A percentile compares a stretch with the other conserved stretches of the same genome.
Evolutionary conservation across 1,140 invertebrate genomes (phyloP).

Genomic region (Coelopa frigida): DNA sequence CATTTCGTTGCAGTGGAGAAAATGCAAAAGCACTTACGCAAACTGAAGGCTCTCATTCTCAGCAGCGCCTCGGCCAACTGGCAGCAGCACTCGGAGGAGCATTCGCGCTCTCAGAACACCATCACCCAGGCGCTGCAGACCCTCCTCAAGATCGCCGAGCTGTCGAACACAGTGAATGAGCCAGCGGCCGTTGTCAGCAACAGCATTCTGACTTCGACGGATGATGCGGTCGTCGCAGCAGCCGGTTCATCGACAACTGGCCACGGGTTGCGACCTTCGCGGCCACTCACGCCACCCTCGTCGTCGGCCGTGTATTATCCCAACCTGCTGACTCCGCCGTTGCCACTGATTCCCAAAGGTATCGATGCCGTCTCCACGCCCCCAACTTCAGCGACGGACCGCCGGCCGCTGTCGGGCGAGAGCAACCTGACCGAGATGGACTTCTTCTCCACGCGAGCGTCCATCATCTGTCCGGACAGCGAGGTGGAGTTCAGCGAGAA

Average conservation of each 20-base stretch:
- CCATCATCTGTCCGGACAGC: conserved; percentile 34
- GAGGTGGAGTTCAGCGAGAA: conserved; percentile 39
- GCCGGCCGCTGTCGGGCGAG: conserved; percentile 26
- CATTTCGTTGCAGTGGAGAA: conserved; percentile 26
- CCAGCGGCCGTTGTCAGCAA: conserved; percentile 19
- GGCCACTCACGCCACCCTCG: not conserved
- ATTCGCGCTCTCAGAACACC: conserved; percentile 30
- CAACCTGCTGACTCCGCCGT: not conserved
- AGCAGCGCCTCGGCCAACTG: conserved; percentile 27
- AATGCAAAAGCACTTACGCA: conserved; percentile 40
- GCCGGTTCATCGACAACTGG: conserved; percentile 25
- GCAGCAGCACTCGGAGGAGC: conserved; percentile 30
- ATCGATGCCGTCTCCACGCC: not conserved
- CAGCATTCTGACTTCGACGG: conserved; percentile 8
- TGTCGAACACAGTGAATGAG: conserved; percentile 29
- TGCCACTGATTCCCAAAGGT: not conserved
- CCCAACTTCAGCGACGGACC: conserved; percentile 12
- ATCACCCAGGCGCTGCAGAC: conserved; percentile 38
- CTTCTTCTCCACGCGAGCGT: conserved; percentile 35
- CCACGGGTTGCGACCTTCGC: too few species aligned
- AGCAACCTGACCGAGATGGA: conserved; percentile 26
- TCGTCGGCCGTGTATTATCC: not conserved
- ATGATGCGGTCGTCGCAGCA: conserved; percentile 1
- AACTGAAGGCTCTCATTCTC: conserved; percentile 33
- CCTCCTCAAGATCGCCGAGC: conserved; percentile 38